Evolutionary conservation across 2,888 invertebrate genomes (phyloP).

Genomic region (Tanypteryx hageni): DNA sequence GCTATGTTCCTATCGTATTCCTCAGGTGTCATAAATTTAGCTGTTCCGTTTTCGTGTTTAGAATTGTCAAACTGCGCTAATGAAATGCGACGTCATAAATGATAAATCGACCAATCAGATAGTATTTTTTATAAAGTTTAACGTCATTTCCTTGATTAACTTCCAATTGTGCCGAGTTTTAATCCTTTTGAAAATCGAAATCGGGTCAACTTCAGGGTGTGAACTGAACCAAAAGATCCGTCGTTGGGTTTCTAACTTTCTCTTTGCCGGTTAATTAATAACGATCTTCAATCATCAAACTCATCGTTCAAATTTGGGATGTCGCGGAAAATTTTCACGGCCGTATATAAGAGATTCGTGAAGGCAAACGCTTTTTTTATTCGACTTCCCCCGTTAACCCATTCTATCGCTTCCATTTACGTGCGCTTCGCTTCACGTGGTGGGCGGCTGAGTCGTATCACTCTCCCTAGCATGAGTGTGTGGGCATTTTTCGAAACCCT

Average conservation of each 20-base stretch:
- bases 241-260: not conserved
- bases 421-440: not conserved
- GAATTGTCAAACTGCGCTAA: no score
- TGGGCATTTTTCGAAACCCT: constrained; percentile 1
- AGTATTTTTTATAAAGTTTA: no score
- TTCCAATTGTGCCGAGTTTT: no score
- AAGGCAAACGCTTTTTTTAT: not conserved
- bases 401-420: not conserved
- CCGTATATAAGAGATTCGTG: not conserved
- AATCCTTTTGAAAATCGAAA: not conserved
- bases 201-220: not conserved
- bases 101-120: no score
- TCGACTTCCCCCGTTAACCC: not conserved
- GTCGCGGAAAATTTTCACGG: not conserved
- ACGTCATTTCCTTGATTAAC: no score
- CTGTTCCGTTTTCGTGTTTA: no score
- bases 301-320: not conserved
- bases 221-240: not conserved
- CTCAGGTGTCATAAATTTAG: no score
- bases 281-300: not conserved
- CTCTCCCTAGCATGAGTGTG: not conserved
- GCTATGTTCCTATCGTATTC: no score
- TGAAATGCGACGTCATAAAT: no score
- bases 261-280: not conserved
- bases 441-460: not conserved